Evolutionary conservation across 2,797 vertebrate species (phyloP).

Genomic region (Mus caroli): DNA sequence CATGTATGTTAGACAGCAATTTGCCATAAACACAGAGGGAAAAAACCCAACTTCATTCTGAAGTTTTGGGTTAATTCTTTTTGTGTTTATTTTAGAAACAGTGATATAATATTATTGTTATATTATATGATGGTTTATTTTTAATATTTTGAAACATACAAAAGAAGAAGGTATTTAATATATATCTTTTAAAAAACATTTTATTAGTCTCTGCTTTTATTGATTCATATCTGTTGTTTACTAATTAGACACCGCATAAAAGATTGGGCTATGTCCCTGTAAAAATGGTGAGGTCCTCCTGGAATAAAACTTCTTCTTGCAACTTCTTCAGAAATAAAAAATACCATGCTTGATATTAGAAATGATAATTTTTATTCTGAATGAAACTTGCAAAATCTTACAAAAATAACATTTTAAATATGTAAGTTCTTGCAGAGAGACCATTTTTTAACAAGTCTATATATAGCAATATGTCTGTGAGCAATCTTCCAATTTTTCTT

Average conservation of each 20-base stretch:
- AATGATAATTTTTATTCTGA: slow-evolving; percentile 66
- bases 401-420: slow-evolving; percentile 78
- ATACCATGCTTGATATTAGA: slow-evolving; percentile 65
- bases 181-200: slow-evolving; percentile 64
- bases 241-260: slow-evolving; percentile 61
- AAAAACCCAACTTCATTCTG: slow-evolving; percentile 10
- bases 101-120: slow-evolving; percentile 1
- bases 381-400: slow-evolving; percentile 74
- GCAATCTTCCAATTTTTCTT: slow-evolving; percentile 69
- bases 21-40: background rate
- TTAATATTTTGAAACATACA: slow-evolving; percentile 65
- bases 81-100: slow-evolving; percentile 50
- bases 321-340: slow-evolving; percentile 61
- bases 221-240: slow-evolving; percentile 54
- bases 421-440: slow-evolving; percentile 70
- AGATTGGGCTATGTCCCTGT: slow-evolving; percentile 57
- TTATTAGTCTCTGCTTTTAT: slow-evolving; percentile 67
- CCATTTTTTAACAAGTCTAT: slow-evolving; percentile 64
- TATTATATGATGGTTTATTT: background rate
- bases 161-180: slow-evolving; percentile 47
- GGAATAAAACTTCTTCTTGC: slow-evolving; percentile 64
- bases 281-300: slow-evolving; percentile 69
- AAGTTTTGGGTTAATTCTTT: background rate
- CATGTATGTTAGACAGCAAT: background rate
- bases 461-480: slow-evolving; percentile 71